Conservation (phyloP, 2,113 vertebrate genomes). For the Neotoma lepida region DNA sequence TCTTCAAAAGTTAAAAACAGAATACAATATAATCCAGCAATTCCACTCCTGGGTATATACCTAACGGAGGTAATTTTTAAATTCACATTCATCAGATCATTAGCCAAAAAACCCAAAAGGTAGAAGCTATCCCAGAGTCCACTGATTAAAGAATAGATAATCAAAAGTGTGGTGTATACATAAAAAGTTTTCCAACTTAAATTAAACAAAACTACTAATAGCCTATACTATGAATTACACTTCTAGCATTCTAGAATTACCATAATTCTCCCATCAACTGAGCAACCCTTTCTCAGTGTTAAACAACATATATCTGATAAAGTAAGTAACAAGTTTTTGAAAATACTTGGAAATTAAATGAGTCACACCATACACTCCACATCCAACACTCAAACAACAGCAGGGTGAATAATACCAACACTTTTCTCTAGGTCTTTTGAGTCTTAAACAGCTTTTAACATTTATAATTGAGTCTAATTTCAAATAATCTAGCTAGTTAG, state of each 20-base stretch:
- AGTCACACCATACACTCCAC: background rate
- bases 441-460: constrained; percentile 15
- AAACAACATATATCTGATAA: background rate
- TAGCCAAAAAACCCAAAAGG: constrained; percentile 2
- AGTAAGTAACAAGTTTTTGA: background rate
- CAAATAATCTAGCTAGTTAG: constrained; percentile 21
- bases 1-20: constrained; percentile 45
- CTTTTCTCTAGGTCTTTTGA: constrained; percentile 8
- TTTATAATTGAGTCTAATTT: constrained; percentile 1
- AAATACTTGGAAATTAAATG: constrained; percentile 4
- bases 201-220: constrained; percentile 13
- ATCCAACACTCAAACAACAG: background rate
- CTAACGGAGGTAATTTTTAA: background rate
- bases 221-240: background rate
- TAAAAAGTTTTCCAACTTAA: background rate
- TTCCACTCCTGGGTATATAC: background rate
- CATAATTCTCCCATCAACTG: background rate
- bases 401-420: background rate
- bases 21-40: background rate
- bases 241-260: background rate
- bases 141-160: background rate
- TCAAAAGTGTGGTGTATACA: background rate
- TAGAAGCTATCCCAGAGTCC: background rate
- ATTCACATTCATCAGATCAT: background rate
- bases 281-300: background rate